phyloP scores from a whole-genome alignment of 1,140 invertebrate species.

The Geopemphigus sp. region DNA sequence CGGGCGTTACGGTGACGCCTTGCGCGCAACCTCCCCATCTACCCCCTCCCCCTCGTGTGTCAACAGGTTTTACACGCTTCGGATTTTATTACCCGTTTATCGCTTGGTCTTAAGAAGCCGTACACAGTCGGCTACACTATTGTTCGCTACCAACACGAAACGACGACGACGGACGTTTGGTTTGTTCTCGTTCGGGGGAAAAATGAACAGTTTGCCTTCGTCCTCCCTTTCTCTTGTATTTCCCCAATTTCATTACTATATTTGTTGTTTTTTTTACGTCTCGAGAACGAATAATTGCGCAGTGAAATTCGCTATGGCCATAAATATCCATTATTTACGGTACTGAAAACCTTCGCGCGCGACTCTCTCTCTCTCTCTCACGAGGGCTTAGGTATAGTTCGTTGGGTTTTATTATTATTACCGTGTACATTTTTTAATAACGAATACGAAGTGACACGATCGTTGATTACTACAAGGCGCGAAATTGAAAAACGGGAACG shows the following conservation, averaged over 20 bases:
- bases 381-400: neutral
- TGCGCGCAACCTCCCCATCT: no score
- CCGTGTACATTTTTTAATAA: constrained; percentile 4
- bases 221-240: neutral
- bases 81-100: neutral
- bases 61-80: neutral
- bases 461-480: neutral
- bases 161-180: neutral
- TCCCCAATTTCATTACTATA: neutral
- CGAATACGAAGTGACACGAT: neutral
- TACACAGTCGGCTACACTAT: no score
- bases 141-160: neutral
- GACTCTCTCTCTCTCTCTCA: neutral
- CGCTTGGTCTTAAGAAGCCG: no score
- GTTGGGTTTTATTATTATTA: neutral
- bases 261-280: neutral
- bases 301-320: constrained; percentile 9
- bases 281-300: neutral
- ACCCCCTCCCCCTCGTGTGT: no score
- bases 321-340: constrained; percentile 31
- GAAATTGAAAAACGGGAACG: neutral
- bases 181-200: neutral
- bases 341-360: neutral
- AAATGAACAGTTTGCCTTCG: neutral
- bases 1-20: no score